These are phyloP conservation scores for Macaria liturata DNA, from an alignment of 2,888 invertebrate genomes.

Conservation along the genomic window DNA sequence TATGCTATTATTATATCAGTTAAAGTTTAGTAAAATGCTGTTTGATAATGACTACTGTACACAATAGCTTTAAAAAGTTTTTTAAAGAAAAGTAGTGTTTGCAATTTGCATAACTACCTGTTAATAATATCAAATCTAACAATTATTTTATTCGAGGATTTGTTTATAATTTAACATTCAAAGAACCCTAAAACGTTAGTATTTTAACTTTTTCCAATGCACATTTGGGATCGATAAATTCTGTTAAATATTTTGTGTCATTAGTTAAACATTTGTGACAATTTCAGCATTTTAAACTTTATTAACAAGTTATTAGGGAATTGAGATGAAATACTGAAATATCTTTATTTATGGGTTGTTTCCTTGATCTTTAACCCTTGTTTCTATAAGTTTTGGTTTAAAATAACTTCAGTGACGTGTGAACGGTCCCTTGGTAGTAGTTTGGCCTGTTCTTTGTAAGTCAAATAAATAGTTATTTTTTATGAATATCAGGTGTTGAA, in stretches of 20 bases:
- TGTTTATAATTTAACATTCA: no score
- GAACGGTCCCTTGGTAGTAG: constrained; percentile 36
- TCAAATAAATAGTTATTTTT: background rate
- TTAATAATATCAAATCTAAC: no score
- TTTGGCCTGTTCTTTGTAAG: background rate
- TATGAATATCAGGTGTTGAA: constrained; percentile 1
- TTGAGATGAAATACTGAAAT: constrained; percentile 6
- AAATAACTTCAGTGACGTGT: constrained; percentile 52
- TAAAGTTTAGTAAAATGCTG: no score
- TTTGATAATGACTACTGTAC: no score
- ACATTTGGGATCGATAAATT: constrained; percentile 25
- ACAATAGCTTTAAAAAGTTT: no score
- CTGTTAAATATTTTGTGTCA: constrained; percentile 65
- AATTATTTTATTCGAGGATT: no score
- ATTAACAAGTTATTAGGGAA: constrained; percentile 26
- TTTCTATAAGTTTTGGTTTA: constrained; percentile 54
- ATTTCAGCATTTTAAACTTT: constrained; percentile 36
- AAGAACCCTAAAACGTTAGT: constrained; percentile 9
- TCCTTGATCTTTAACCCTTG: constrained; percentile 54
- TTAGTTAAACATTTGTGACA: constrained; percentile 44
- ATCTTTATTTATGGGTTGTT: constrained; percentile 33
- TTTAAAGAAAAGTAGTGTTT: no score
- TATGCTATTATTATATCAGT: no score
- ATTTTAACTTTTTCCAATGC: background rate
- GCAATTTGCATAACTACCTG: no score